Evolutionary conservation across 2,113 vertebrate genomes (phyloP).

Genomic region (Herpailurus yagouaroundi): DNA sequence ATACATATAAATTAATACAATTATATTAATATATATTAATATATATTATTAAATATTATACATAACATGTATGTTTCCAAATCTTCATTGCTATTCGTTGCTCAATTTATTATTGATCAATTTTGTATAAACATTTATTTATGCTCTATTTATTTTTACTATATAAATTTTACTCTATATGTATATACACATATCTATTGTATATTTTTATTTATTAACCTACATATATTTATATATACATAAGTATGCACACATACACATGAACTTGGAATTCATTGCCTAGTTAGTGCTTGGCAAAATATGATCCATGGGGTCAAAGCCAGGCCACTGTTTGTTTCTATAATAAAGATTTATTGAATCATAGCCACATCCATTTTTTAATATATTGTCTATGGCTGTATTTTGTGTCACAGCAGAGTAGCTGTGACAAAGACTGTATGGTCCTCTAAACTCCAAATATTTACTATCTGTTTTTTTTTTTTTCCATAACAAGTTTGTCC

Average conservation of each 20-base stretch:
- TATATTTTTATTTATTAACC: background rate
- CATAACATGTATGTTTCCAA: background rate
- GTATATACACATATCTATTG: background rate
- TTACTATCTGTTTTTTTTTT: background rate
- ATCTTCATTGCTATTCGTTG: background rate
- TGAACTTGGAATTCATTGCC: background rate
- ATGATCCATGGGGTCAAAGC: background rate
- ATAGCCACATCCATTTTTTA: background rate
- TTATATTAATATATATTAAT: too few species aligned
- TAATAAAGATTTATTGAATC: background rate
- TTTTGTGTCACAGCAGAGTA: background rate
- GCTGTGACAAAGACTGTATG: background rate
- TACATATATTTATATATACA: background rate
- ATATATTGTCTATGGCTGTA: background rate
- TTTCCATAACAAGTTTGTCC: background rate
- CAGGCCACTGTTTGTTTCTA: background rate
- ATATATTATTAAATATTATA: background rate
- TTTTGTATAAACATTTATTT: background rate
- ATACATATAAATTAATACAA: too few species aligned
- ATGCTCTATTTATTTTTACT: background rate
- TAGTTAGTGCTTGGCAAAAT: background rate
- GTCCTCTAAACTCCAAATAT: background rate
- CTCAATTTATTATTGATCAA: background rate
- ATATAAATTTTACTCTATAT: background rate
- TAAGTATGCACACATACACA: background rate